phyloP scores from a whole-genome alignment of 2,888 invertebrate genomes.

The Stenurella melanura region DNA sequence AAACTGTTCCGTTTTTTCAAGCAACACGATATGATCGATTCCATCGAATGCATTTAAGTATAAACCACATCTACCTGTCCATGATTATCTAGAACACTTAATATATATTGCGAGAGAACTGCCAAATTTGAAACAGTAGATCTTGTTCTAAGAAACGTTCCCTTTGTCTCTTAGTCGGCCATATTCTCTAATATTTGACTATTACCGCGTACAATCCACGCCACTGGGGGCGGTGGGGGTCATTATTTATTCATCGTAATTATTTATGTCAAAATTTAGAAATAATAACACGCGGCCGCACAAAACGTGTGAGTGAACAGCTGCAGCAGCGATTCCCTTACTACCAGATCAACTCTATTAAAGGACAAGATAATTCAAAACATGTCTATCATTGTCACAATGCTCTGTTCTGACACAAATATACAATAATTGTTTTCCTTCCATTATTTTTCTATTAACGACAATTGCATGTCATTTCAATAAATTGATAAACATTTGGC shows the following conservation, averaged over 20 bases:
- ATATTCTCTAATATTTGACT: neutral
- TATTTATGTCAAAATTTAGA: constrained; percentile 66
- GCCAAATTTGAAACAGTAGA: too few species aligned
- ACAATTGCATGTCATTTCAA: constrained; percentile 62
- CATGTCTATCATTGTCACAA: constrained; percentile 70
- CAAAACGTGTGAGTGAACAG: constrained; percentile 62
- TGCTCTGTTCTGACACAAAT: constrained; percentile 61
- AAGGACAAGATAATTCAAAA: constrained; percentile 68
- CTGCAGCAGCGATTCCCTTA: constrained; percentile 59
- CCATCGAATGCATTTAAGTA: too few species aligned
- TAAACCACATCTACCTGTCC: too few species aligned
- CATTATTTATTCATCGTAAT: constrained; percentile 65
- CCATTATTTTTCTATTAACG: constrained; percentile 68
- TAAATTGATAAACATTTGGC: constrained; percentile 61
- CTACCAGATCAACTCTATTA: constrained; percentile 66
- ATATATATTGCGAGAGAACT: too few species aligned
- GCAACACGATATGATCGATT: too few species aligned
- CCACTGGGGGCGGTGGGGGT: constrained; percentile 21
- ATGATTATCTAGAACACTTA: too few species aligned
- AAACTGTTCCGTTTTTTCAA: too few species aligned
- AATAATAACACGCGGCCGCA: constrained; percentile 58
- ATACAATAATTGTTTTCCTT: constrained; percentile 69
- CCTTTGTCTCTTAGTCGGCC: too few species aligned
- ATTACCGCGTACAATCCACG: constrained; percentile 6
- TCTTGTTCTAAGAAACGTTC: too few species aligned